Percentiles rank a stretch among this genome's conserved stretches.
phyloP scores from a whole-genome alignment of 2,113 vertebrate genomes.

The Ailurus styani region DNA sequence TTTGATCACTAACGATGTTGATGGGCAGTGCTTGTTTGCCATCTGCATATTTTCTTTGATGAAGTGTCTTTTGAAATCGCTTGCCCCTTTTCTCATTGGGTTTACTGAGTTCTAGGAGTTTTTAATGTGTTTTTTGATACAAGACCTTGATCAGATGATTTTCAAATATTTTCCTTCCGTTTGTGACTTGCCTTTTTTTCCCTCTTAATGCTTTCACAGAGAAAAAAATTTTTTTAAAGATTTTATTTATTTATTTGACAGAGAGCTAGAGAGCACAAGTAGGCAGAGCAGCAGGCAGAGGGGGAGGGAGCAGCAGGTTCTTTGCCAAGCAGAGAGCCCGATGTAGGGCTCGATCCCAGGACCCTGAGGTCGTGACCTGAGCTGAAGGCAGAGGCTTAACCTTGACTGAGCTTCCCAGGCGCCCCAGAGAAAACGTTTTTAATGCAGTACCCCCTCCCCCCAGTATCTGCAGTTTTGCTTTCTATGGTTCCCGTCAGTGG shows the following conservation, averaged over 20 bases:
- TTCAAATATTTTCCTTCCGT: not conserved
- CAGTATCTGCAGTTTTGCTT: not conserved
- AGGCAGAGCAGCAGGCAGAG: too few species aligned
- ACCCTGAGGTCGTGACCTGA: too few species aligned
- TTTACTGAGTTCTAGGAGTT: not conserved
- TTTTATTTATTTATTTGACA: too few species aligned
- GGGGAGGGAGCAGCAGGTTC: too few species aligned
- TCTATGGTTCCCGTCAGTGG: rapidly evolving
- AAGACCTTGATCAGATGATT: not conserved
- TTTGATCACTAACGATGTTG: not conserved
- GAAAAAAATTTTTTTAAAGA: not conserved
- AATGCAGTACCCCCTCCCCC: not conserved
- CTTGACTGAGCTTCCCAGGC: too few species aligned
- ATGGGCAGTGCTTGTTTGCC: not conserved
- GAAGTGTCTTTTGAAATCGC: not conserved
- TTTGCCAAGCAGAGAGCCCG: too few species aligned
- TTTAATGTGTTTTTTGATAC: not conserved
- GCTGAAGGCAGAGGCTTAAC: too few species aligned
- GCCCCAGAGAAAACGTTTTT: not conserved
- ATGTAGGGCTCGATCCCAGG: too few species aligned
- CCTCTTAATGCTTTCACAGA: not conserved
- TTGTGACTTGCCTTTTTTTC: not conserved
- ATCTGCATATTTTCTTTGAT: not conserved
- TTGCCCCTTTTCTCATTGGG: not conserved
- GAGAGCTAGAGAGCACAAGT: too few species aligned